Conservation (phyloP, 2,888 invertebrate species). For the Sycophila texana region DNA sequence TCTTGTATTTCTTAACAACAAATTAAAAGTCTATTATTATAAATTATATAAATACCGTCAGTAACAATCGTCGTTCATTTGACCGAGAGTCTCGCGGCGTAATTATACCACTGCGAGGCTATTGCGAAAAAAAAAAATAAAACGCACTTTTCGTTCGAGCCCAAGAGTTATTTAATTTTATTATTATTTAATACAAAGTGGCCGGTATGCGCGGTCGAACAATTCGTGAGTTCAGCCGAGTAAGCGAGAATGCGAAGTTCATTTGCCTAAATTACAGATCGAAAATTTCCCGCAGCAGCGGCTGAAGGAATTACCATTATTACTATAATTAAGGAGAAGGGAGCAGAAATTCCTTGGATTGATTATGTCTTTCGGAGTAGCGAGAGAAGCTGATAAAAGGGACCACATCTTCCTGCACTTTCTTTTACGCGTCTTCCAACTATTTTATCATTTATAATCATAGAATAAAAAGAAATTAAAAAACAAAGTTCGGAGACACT, state of each 20-base stretch:
- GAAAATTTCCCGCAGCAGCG: constrained; percentile 18
- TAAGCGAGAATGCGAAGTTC: constrained; percentile 21
- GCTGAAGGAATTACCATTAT: constrained; percentile 29
- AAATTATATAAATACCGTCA: too few relatives aligned
- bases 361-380: constrained; percentile 36
- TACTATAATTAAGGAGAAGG: constrained; percentile 46
- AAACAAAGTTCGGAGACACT: too few relatives aligned
- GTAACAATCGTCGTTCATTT: too few relatives aligned
- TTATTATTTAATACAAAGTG: neutral
- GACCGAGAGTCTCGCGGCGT: too few relatives aligned
- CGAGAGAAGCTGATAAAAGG: constrained; percentile 14
- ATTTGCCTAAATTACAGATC: constrained; percentile 49
- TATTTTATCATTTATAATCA: neutral
- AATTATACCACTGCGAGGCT: neutral
- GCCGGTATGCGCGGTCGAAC: neutral
- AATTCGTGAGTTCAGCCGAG: too few relatives aligned
- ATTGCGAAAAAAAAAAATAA: neutral
- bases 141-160: too few relatives aligned
- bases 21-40: too few relatives aligned
- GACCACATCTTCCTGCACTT: constrained; percentile 3
- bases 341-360: constrained; percentile 26
- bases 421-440: neutral
- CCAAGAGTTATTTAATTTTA: neutral
- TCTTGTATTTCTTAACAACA: too few relatives aligned
- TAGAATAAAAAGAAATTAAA: too few relatives aligned